A percentile compares a stretch with the other conserved stretches of the same genome.
Conservation (phyloP, 2,888 invertebrate species). For the Thelaira solivaga region DNA sequence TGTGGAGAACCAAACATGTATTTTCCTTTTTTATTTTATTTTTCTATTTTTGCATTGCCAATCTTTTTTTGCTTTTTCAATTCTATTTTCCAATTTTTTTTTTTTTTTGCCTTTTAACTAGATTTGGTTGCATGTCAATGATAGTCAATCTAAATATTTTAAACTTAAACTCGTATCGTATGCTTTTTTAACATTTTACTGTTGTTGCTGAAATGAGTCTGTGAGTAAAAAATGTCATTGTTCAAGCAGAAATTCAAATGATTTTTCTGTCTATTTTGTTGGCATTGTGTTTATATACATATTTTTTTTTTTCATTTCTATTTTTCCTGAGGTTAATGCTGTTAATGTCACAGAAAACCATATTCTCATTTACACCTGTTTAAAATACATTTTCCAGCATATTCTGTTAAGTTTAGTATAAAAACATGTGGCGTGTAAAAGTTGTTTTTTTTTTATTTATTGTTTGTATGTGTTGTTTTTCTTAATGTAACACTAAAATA, state of each 20-base stretch:
- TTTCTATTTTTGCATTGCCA: too few species aligned
- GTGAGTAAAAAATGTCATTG: conserved; percentile 16
- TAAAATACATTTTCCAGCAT: not conserved
- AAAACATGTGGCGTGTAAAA: not conserved
- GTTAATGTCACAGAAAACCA: conserved; percentile 45
- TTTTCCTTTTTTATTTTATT: not conserved
- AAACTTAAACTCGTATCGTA: conserved; percentile 33
- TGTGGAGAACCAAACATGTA: not conserved
- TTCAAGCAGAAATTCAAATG: not conserved
- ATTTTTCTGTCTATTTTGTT: conserved; percentile 17
- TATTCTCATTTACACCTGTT: conserved; percentile 10
- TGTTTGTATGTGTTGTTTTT: not conserved
- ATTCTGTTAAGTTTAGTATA: conserved; percentile 14
- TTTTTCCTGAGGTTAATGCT: conserved; percentile 22
- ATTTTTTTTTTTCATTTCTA: not conserved
- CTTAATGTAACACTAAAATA: not conserved
- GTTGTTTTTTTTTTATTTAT: not conserved
- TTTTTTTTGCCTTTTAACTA: not conserved
- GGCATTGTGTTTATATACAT: not conserved
- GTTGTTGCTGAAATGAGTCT: conserved; percentile 7
- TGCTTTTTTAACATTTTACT: conserved; percentile 11
- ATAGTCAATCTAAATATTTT: conserved; percentile 71
- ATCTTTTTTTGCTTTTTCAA: not conserved
- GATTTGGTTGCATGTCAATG: conserved; percentile 59
- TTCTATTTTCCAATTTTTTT: not conserved